phyloP scores from a whole-genome alignment of 2,888 invertebrate species.

The Orgyia antiqua region DNA sequence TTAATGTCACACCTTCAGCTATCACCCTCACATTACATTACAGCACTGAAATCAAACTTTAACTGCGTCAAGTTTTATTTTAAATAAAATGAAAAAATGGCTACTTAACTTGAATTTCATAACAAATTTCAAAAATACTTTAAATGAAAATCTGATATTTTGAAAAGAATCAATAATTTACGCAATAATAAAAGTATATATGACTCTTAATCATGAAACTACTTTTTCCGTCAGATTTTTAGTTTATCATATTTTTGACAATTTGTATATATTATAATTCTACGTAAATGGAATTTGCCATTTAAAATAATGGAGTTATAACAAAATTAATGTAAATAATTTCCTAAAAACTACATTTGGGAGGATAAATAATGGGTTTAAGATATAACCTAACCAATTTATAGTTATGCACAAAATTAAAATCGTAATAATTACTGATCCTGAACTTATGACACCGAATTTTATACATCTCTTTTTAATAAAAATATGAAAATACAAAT shows the following conservation, averaged over 20 bases:
- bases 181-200: too few relatives aligned
- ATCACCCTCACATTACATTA: slow-evolving; percentile 54
- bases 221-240: slow-evolving; percentile 1
- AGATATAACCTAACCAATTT: slow-evolving; percentile 53
- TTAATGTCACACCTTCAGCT: slow-evolving; percentile 57
- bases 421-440: too few relatives aligned
- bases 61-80: slow-evolving; percentile 5
- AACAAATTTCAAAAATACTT: too few relatives aligned
- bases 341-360: slow-evolving; percentile 14
- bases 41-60: slow-evolving; percentile 29
- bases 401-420: slow-evolving; percentile 25
- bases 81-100: too few relatives aligned
- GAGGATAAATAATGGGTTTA: slow-evolving; percentile 27
- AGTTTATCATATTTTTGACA: neutral
- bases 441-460: too few relatives aligned
- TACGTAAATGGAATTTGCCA: neutral
- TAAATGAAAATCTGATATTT: too few relatives aligned
- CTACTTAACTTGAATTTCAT: too few relatives aligned
- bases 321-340: neutral
- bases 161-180: too few relatives aligned
- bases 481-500: too few relatives aligned
- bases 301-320: neutral
- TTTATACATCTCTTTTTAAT: too few relatives aligned
- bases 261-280: too few relatives aligned
- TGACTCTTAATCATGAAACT: too few relatives aligned